phyloP scores from a whole-genome alignment of 2,888 invertebrate species.

The Melanostoma scalare region DNA sequence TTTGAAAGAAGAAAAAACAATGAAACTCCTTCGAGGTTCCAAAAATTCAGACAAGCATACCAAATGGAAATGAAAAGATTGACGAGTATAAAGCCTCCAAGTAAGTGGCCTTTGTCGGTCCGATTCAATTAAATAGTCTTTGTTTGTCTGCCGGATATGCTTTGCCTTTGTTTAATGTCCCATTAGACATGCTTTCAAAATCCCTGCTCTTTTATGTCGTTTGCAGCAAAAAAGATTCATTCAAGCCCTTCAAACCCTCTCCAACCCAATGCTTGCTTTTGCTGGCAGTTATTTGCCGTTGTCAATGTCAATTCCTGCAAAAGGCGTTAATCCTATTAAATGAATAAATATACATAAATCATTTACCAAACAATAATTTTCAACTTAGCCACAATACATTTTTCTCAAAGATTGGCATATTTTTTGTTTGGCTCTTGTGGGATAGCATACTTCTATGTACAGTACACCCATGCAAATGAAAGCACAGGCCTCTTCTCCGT shows the following conservation, averaged over 20 bases:
- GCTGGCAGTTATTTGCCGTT: constrained; percentile 18
- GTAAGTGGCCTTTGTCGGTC: neutral
- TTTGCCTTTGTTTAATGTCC: constrained; percentile 31
- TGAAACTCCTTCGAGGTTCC: too few species aligned
- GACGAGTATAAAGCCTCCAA: neutral
- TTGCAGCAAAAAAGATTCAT: constrained; percentile 21
- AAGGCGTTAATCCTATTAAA: constrained; percentile 46
- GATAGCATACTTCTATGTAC: constrained; percentile 7
- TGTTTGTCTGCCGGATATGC: neutral
- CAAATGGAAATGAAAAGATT: too few species aligned
- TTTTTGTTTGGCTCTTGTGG: neutral
- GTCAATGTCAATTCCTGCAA: constrained; percentile 23
- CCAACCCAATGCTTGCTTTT: constrained; percentile 11
- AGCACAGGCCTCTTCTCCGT: neutral
- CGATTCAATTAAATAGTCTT: constrained; percentile 16
- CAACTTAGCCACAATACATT: constrained; percentile 27
- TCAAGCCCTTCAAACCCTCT: constrained; percentile 1
- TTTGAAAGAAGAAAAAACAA: too few species aligned
- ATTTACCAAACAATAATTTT: constrained; percentile 56
- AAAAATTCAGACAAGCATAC: too few species aligned
- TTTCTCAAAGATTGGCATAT: constrained; percentile 15
- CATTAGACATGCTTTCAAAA: constrained; percentile 46
- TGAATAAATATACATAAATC: constrained; percentile 60
- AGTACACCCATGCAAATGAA: constrained; percentile 37
- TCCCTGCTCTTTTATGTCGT: constrained; percentile 34